Percentiles rank a stretch among this genome's conserved stretches.
Conservation (phyloP, 2,888 invertebrate species). For the Drosophila phalerata region DNA sequence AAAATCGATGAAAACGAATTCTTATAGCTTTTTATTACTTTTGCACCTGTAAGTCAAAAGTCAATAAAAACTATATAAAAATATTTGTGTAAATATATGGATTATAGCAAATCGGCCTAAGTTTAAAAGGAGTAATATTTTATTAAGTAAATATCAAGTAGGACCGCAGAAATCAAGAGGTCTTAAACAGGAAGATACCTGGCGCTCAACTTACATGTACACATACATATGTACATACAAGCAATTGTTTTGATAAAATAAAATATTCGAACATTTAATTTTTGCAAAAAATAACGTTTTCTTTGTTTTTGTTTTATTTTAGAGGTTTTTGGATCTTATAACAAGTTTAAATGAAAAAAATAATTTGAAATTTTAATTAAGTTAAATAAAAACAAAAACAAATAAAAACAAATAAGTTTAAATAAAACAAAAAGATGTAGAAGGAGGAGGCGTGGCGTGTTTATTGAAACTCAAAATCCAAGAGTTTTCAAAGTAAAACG, state of each 20-base stretch:
- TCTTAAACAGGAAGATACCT: not conserved
- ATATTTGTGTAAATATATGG: not conserved
- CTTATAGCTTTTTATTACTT: not conserved
- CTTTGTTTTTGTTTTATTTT: not conserved
- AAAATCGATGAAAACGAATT: slow-evolving; percentile 2
- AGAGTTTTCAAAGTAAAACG: too few species aligned
- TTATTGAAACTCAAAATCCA: too few species aligned
- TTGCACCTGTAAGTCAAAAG: not conserved
- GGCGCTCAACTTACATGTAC: not conserved
- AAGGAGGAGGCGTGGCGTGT: too few species aligned
- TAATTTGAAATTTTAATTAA: too few species aligned
- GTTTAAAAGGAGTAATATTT: not conserved
- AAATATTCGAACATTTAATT: not conserved
- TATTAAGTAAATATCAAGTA: not conserved
- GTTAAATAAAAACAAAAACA: too few species aligned
- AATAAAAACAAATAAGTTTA: too few species aligned
- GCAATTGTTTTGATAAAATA: not conserved
- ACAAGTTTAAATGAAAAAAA: too few species aligned
- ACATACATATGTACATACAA: not conserved
- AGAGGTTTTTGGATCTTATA: too few species aligned
- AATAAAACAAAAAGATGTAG: too few species aligned
- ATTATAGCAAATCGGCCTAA: not conserved
- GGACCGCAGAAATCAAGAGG: not conserved
- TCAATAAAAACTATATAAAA: not conserved
- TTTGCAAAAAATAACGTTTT: not conserved